Base-by-base conservation (phyloP, 2,797 vertebrate species). In the Alectoris magna region DNA sequence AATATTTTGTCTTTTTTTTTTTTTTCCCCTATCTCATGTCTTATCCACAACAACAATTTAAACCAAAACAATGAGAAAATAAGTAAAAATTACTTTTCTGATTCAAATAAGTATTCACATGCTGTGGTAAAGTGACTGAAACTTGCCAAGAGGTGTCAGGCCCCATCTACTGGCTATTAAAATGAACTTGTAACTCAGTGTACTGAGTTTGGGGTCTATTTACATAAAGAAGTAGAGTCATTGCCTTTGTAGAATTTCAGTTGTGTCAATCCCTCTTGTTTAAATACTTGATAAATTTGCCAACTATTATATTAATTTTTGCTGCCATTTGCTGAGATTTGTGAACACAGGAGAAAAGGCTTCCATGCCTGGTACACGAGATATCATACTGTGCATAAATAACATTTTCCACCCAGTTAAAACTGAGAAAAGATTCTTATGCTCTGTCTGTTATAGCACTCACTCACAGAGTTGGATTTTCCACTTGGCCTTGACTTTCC, bases 81-180 rank as follows among this genome's bases (percentile, higher is more conserved):
- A 68, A 64, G 26, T 5, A 60, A 84, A 87, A 27, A 8, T 24
- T 12, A n/a, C 6, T 85, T 72, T 43, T 80, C 63, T 43, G 34
- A 55, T 82, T 81, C 49, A 77, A 53, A 1, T 26, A 62, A 71
- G 31, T 68, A 51, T 71, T 74, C 56, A 17, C 38, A 12, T 22
- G 48, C 22, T 58, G 2, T 12, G 8, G 15, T 49, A 1, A 59
- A 16, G 10, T 6, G 31, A 69, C 12, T 3, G 6, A 53, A 41
- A 15, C 72, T 73, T 63, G 55, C 44, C 80, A 74, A 74, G 80
- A 84, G 82, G 69, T 69, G 67, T 64, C 69, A 94, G 70, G 84
- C 95, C 91, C 96, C 96, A 95, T 76, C 96, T 97, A 90, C 90
- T 76, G 95, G 86, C 81, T 82, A 9, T 16, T 44, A 46, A 82